Evolutionary conservation across 2,888 invertebrate genomes (phyloP), one percentile per base, ranked within the genome.

Genomic region (Chymomyza fuscimana): DNA sequence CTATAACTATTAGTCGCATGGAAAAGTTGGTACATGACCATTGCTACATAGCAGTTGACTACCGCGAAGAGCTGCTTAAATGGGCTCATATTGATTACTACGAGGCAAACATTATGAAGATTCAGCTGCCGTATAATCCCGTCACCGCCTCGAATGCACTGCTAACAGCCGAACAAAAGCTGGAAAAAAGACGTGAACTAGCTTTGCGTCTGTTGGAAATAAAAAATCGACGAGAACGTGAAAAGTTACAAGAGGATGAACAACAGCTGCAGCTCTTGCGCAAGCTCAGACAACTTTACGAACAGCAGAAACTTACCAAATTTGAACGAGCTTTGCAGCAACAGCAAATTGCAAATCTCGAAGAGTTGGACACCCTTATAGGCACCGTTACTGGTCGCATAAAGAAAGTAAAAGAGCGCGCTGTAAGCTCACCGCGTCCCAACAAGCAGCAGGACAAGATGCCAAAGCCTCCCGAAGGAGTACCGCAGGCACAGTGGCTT

Each of bases 21-120:
- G 98, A 98, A 93, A 96, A 97, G 90, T 92, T 98, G 40, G 92
- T 98, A 2, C 96, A 97, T 72, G 94, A 95, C 60, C 96, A 97
- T 89, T 95, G 96, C 78, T 93, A 94, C 61, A 93, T 98, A 72
- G 95, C 97, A 0, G 90, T 94, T 0, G 95, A 97, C 90, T 98
- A 97, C 89, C 94, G 94, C 77, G 95, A 95, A 58, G 96, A 97
- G 88, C 93, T 98, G 76, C 93, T 93, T 19, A 94, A 95, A 81
- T 98, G 98, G 98, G 93, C 95, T 0, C 95, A 95, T 81, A 92
- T 94, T 2, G 96, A 97, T 70, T 96, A 95, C 90, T 97, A 97
- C 89, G 96, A 97, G 78, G 92, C 94, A 6, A 94, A 97, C 92
- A 97, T 97, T 0, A 94, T 95, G 86, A 95, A 95, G 90, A 95